A percentile compares a stretch with the other conserved stretches of the same genome.
These are phyloP conservation scores for Panagrolaimus sp. DNA, from an alignment of 1,140 invertebrate species.

Conservation along the genomic window DNA sequence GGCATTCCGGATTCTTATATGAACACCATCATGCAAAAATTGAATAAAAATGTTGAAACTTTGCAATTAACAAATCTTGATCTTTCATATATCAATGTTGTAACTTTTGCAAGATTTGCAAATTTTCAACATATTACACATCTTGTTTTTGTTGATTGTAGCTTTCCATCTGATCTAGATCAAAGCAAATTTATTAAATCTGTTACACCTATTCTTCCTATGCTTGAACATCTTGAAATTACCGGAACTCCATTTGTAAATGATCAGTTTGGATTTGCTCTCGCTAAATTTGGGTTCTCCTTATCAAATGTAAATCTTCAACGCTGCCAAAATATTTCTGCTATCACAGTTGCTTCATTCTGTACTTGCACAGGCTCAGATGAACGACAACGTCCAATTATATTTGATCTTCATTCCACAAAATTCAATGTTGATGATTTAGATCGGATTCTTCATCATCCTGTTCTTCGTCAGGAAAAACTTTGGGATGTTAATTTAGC, in stretches of 20 bases:
- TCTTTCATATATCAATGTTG: conserved; percentile 1
- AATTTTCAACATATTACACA: neutral
- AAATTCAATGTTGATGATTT: conserved; percentile 4
- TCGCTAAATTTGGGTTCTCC: conserved; percentile 3
- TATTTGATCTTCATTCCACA: conserved; percentile 9
- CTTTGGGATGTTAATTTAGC: neutral
- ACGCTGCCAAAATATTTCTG: conserved; percentile 16
- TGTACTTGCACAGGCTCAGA: conserved; percentile 9
- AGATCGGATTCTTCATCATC: neutral
- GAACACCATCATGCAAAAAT: neutral
- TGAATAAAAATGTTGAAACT: conserved; percentile 4
- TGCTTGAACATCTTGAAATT: neutral
- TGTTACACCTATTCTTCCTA: neutral
- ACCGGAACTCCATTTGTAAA: conserved; percentile 7
- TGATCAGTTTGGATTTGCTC: conserved; percentile 2
- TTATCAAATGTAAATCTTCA: neutral
- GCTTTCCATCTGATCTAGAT: neutral
- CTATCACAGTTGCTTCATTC: conserved; percentile 9
- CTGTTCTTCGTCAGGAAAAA: neutral
- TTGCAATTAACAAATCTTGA: conserved; percentile 6
- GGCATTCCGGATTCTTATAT: neutral
- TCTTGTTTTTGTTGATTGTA: conserved; percentile 10
- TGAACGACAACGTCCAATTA: neutral
- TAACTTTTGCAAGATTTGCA: conserved; percentile 3
- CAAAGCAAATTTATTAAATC: neutral